Conservation (phyloP, 30 jellyfish, hydroid and myxozoan genomes). For the Pelagia noctiluca region DNA sequence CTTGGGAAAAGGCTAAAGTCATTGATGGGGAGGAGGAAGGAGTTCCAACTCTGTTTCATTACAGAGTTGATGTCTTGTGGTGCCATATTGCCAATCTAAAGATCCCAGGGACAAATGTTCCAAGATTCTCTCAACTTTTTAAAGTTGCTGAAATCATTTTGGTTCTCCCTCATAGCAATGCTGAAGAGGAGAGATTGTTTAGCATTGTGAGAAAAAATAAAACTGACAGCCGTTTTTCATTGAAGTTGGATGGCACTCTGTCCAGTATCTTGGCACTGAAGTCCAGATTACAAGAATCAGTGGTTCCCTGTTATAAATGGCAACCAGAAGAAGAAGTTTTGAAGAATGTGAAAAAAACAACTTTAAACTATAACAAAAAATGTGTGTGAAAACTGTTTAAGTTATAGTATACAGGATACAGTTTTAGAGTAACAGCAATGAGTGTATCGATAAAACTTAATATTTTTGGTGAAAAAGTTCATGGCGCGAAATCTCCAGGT, state of each 20-base stretch:
- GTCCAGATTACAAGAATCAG: constrained; percentile 58
- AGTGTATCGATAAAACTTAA: constrained; percentile 11
- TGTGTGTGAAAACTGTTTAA: constrained; percentile 26
- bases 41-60: constrained; percentile 31
- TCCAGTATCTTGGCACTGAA: constrained; percentile 65
- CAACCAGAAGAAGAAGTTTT: constrained; percentile 35
- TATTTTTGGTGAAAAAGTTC: constrained; percentile 12
- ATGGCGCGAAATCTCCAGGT: constrained; percentile 17
- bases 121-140: constrained; percentile 45
- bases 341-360: constrained; percentile 52
- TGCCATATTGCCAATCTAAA: constrained; percentile 35
- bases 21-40: constrained; percentile 55
- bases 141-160: constrained; percentile 63
- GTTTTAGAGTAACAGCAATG: constrained; percentile 8
- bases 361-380: constrained; percentile 39
- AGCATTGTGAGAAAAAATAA: constrained; percentile 58
- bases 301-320: constrained; percentile 40
- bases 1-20: constrained; percentile 65
- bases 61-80: constrained; percentile 40
- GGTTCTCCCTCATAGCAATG: constrained; percentile 76
- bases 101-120: constrained; percentile 54
- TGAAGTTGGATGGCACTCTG: constrained; percentile 64
- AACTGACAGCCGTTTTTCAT: constrained; percentile 43
- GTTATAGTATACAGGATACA: constrained; percentile 31
- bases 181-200: constrained; percentile 63